Evolutionary conservation across 2,888 invertebrate genomes (phyloP).

Genomic region (Synergus gifuensis): DNA sequence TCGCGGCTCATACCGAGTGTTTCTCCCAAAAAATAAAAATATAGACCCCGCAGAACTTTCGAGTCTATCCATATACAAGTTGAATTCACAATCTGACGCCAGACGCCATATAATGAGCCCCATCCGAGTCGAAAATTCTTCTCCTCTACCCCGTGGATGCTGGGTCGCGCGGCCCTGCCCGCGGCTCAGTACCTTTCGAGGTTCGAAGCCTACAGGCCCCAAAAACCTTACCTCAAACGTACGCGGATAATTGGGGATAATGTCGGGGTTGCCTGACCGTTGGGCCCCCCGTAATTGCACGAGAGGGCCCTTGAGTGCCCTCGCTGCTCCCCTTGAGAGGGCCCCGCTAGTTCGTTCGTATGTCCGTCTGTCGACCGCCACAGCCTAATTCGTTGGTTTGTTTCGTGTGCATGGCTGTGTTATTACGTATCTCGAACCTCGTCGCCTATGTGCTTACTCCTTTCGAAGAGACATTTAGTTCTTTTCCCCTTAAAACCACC

Average conservation of each 20-base stretch:
- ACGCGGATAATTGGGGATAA: slow-evolving; percentile 77
- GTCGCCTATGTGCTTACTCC: slow-evolving; percentile 28
- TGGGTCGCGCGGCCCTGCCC: slow-evolving; percentile 36
- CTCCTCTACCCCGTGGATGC: background rate
- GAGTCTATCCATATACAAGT: slow-evolving; percentile 53
- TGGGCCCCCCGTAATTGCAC: slow-evolving; percentile 74
- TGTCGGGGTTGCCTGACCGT: slow-evolving; percentile 71
- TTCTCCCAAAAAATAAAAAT: background rate
- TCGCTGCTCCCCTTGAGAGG: slow-evolving; percentile 53
- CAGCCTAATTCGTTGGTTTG: slow-evolving; percentile 73
- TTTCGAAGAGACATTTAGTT: background rate
- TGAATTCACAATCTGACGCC: slow-evolving; percentile 57
- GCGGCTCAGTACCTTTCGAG: slow-evolving; percentile 45
- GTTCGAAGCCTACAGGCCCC: slow-evolving; percentile 57
- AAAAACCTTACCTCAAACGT: slow-evolving; percentile 74
- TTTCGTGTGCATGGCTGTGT: slow-evolving; percentile 72
- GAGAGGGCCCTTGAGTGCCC: slow-evolving; percentile 61
- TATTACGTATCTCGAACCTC: slow-evolving; percentile 63
- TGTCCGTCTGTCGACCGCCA: slow-evolving; percentile 68
- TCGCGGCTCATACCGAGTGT: slow-evolving; percentile 57
- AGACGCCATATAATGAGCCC: slow-evolving; percentile 67
- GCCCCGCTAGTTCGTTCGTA: slow-evolving; percentile 45
- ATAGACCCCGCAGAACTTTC: slow-evolving; percentile 22
- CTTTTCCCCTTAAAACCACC: slow-evolving; percentile 1
- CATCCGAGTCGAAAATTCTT: slow-evolving; percentile 40